Base-by-base conservation (phyloP, 2,888 invertebrate genomes). In the Abrostola triplasia region DNA sequence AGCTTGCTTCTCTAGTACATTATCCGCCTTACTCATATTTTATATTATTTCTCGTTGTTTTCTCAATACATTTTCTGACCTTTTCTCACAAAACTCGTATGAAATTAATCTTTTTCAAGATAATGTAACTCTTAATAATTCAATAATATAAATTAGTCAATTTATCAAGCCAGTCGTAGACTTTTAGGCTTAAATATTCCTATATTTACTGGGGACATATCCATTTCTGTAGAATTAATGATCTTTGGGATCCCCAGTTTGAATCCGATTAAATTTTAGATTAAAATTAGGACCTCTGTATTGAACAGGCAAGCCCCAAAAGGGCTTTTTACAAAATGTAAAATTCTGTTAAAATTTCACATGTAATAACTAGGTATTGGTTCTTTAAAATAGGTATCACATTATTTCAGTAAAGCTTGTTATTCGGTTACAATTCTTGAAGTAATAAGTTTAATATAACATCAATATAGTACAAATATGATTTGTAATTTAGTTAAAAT, bases 31-130 rank as follows among this genome's bases (percentile, higher is more conserved):
- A 10, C 1, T 44, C 0, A 36, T 52, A 36, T 49, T 40, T 57
- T 47, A 10, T n/a, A 8, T 42, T 24, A 0, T 41, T 7, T 44
- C 44, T 40, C 54, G n/a, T 52, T 0, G 35, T 40, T 52, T 53
- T 54, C 36, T 54, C 13, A 24, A 54, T 67, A 13, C 2, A 48
- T 54, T 57, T 61, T 68, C 48, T 36, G n/a, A 41, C n/a, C 11
- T 36, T 59, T 55, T 48, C 42, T 57, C 40, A 36, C 42, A 12
- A 37, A 24, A 50, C 36, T 40, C 7, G 11, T 35, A 36, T 36
- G n/a, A 7, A 24, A 40, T n/a, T 2, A 37, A 10, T 38, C 5
- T 36, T 59, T 53, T 10, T 10, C 55, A 54, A 11, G 6, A 52
- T 24, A 24, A 36, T 37, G 13, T 11, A 56, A 10, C n/a, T 52